phyloP scores from a whole-genome alignment of 2,888 invertebrate species.

The Pseudeuparius sepicola region DNA sequence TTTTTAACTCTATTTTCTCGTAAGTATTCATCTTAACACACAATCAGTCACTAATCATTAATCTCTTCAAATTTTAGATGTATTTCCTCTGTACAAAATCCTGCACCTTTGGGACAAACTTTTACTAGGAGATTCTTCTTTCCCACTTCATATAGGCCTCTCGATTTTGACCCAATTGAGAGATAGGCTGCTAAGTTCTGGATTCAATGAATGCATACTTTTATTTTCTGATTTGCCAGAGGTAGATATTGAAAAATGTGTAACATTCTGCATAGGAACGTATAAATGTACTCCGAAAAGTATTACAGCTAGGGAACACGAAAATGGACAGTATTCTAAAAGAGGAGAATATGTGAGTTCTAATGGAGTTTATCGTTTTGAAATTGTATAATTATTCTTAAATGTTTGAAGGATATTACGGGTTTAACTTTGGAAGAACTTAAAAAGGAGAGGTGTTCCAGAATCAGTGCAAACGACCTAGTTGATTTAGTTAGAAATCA shows the following conservation, averaged over 20 bases:
- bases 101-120: conserved; percentile 97
- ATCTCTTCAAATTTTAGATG: conserved; percentile 68
- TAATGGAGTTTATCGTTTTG: neutral
- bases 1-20: conserved; percentile 98
- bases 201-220: conserved; percentile 94
- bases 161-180: conserved; percentile 84
- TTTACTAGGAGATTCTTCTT: conserved; percentile 82
- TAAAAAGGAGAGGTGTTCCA: conserved; percentile 65
- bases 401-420: conserved; percentile 51
- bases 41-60: neutral
- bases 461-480: conserved; percentile 80
- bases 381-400: conserved; percentile 1
- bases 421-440: conserved; percentile 59
- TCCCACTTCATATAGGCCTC: conserved; percentile 90
- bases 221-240: conserved; percentile 98
- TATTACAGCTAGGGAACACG: conserved; percentile 76
- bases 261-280: conserved; percentile 77
- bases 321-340: conserved; percentile 34
- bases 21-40: conserved; percentile 45
- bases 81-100: conserved; percentile 96
- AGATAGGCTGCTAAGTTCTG: conserved; percentile 72
- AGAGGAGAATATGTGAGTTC: conserved; percentile 27
- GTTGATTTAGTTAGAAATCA: conserved; percentile 57
- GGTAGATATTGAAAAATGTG: conserved; percentile 89
- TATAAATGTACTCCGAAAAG: conserved; percentile 80